Base-by-base conservation (phyloP, 2,888 invertebrate genomes). In the Ormyrus nitidulus region DNA sequence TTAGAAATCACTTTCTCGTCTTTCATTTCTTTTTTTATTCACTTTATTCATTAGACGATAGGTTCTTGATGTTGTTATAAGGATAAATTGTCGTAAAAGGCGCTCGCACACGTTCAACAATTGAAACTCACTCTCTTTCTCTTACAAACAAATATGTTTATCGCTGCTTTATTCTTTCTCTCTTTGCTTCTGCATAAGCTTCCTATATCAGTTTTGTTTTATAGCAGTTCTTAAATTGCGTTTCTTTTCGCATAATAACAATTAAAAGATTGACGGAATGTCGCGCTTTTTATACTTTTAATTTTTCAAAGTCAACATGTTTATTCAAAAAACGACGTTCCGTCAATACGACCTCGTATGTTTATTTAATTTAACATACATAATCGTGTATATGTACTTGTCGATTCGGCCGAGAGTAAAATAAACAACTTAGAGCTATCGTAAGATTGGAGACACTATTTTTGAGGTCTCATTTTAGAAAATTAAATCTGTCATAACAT, bases 111-210 rank as follows among this genome's bases (percentile, higher is more conserved):
- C 66, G 34, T 54, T 66, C 61, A 78, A 66, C 61, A 68, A 74
- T 74, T 79, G 56, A 62, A 77, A 74, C 77, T 82, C 70, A 68
- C 65, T 75, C 77, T 72, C 13, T 77, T 53, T 75, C 68, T 64
- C 51, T 58, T 51, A 65, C 61, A 71, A 53, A 53, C 64, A 70
- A 56, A 49, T 70, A 65, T 46, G 34, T 72, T 53, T 13, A 61
- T 56, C 13, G 34, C 19, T 54, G 44, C 34, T n/a, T 71, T 71
- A 34, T 34, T 71, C 7, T 75, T 75, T 77, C 7, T 62, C n/a
- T 48, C 54, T 49, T 34, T 76, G 19, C 48, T 59, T 65, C 68
- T n/a, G 62, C 48, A 11, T 54, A 76, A 71, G 8, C 48, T 76
- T 54, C 13, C 51, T 49, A 13, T 65, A 11, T 10, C 11, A 44